These are phyloP conservation scores for Diphyllodes magnificus DNA, from an alignment of 2,113 vertebrate species.

Conservation along the genomic window DNA sequence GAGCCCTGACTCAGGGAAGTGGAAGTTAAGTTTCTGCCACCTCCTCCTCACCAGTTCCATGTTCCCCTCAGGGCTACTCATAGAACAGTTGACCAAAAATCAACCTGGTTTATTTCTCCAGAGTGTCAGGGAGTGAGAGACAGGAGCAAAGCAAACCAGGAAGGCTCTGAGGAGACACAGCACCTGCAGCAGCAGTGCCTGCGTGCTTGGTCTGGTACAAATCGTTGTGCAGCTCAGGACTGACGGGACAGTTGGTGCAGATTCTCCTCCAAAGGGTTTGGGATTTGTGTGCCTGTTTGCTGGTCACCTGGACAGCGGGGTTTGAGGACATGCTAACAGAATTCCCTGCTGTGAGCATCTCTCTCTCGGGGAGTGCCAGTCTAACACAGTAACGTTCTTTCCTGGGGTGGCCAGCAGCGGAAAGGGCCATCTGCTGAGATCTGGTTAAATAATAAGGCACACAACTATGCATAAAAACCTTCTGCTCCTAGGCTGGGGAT, in stretches of 20 bases:
- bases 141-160: accelerated
- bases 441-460: background rate
- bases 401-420: background rate
- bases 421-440: background rate
- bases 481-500: background rate
- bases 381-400: background rate
- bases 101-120: background rate
- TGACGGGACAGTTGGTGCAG: accelerated
- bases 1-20: background rate
- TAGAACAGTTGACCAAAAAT: background rate
- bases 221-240: background rate
- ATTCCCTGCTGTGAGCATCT: background rate
- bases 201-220: background rate
- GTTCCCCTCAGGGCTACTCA: background rate
- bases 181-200: background rate
- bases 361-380: background rate
- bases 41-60: background rate
- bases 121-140: background rate
- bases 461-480: background rate
- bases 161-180: background rate
- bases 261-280: background rate
- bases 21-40: background rate
- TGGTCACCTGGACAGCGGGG: background rate
- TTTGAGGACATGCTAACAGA: background rate
- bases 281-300: background rate